A percentile compares a stretch with the other conserved stretches of the same genome.
These are phyloP conservation scores for Dicyrtomina minuta DNA, from an alignment of 2,888 invertebrate genomes.

Conservation along the genomic window DNA sequence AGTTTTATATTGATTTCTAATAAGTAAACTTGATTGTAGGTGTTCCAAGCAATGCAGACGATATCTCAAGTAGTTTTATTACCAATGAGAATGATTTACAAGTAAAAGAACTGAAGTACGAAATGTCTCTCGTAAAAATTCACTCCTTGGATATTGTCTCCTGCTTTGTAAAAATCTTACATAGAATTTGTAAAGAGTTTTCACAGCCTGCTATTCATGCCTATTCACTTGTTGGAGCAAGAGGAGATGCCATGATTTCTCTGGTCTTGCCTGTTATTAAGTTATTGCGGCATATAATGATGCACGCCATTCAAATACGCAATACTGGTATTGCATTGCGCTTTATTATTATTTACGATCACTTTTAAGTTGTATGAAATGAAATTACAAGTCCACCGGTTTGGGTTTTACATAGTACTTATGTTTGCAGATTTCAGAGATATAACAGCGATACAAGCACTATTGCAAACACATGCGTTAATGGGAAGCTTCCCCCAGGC, in stretches of 20 bases:
- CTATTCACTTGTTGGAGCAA: slow-evolving; percentile 70
- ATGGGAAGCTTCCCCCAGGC: slow-evolving; percentile 75
- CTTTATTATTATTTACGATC: too few species aligned
- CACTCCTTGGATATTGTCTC: slow-evolving; percentile 82
- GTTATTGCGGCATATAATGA: slow-evolving; percentile 75
- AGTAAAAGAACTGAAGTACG: slow-evolving; percentile 76
- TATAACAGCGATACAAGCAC: slow-evolving; percentile 75
- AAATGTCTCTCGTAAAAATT: slow-evolving; percentile 82
- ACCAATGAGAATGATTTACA: slow-evolving; percentile 40
- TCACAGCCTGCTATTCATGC: slow-evolving; percentile 84
- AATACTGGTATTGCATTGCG: slow-evolving; percentile 51
- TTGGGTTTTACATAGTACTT: slow-evolving; percentile 6
- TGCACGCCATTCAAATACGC: slow-evolving; percentile 61
- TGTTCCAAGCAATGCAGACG: slow-evolving; percentile 39
- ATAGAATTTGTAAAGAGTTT: slow-evolving; percentile 74
- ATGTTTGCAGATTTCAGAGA: slow-evolving; percentile 73
- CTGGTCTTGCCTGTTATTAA: slow-evolving; percentile 77
- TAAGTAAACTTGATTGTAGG: slow-evolving; percentile 26
- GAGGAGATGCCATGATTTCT: slow-evolving; percentile 71
- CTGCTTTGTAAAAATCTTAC: slow-evolving; percentile 72
- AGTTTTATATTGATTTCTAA: background rate
- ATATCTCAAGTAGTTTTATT: slow-evolving; percentile 37
- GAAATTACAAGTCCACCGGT: too few species aligned
- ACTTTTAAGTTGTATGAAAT: too few species aligned
- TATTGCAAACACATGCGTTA: slow-evolving; percentile 80